A percentile compares a stretch with the other conserved stretches of the same genome.
Conservation (phyloP, 2,888 invertebrate genomes). For the Strigamia crassipes region DNA sequence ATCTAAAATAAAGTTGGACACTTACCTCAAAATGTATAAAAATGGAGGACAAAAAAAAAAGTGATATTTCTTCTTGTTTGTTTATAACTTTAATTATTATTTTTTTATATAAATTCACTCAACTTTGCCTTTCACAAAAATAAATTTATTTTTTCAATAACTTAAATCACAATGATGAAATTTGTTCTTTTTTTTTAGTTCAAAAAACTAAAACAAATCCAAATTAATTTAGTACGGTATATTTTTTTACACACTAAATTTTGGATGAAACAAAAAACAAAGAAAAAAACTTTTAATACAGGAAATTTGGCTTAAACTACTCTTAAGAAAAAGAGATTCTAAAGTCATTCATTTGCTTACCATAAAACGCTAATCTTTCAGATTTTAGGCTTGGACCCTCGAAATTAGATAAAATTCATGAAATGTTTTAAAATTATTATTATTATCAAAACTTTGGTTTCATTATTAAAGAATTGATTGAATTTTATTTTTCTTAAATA, state of each 20-base stretch:
- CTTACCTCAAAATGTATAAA: too few relatives aligned
- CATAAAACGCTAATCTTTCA: neutral
- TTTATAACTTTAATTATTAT: too few relatives aligned
- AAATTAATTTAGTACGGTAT: neutral
- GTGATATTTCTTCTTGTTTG: too few relatives aligned
- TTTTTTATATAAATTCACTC: neutral
- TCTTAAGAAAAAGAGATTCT: conserved; percentile 17
- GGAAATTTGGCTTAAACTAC: conserved; percentile 6
- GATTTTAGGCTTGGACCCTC: conserved; percentile 24
- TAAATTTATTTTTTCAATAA: conserved; percentile 6
- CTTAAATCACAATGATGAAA: neutral
- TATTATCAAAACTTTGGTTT: neutral
- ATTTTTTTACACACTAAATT: conserved; percentile 5
- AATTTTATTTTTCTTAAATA: neutral
- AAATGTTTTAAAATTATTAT: neutral
- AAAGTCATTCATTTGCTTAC: conserved; percentile 1
- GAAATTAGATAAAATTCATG: neutral
- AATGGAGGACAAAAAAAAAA: too few relatives aligned
- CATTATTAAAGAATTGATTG: neutral
- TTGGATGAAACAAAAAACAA: neutral
- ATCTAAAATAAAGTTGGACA: too few relatives aligned
- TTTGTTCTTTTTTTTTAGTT: neutral
- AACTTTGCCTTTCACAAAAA: conserved; percentile 39
- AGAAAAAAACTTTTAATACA: neutral
- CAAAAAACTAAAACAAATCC: neutral